These are phyloP conservation scores for Neodiprion pinetum DNA, from an alignment of 1,140 invertebrate genomes.

Conservation along the genomic window DNA sequence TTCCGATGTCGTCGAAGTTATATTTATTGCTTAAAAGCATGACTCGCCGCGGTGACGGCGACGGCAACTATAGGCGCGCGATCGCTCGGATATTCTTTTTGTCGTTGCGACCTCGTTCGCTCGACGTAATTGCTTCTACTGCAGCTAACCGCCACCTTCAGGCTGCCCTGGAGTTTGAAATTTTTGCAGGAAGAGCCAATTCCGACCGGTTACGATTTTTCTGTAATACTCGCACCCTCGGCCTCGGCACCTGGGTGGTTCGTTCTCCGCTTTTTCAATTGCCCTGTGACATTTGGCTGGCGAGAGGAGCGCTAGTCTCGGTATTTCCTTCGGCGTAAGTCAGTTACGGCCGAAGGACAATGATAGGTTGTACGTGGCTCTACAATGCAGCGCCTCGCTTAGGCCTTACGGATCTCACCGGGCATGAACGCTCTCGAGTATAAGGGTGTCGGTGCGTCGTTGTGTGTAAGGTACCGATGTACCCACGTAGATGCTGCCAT, in stretches of 20 bases:
- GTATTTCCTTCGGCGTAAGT: background rate
- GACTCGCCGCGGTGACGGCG: background rate
- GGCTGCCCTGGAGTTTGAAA: too few relatives aligned
- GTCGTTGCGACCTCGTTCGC: too few relatives aligned
- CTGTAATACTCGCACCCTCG: too few relatives aligned
- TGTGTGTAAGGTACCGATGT: too few relatives aligned
- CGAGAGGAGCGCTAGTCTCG: conserved; percentile 11
- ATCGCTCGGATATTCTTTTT: too few relatives aligned
- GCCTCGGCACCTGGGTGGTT: background rate
- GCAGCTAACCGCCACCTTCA: too few relatives aligned
- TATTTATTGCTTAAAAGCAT: conserved; percentile 5
- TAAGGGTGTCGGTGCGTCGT: too few relatives aligned
- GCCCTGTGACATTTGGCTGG: conserved; percentile 40
- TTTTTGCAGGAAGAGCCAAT: too few relatives aligned
- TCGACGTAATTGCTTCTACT: too few relatives aligned
- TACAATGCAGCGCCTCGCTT: conserved; percentile 53
- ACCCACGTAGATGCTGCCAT: too few relatives aligned
- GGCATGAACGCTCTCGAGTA: background rate
- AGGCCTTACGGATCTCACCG: conserved; percentile 25
- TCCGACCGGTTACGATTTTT: too few relatives aligned
- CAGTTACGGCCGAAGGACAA: conserved; percentile 42
- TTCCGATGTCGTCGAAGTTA: conserved; percentile 40
- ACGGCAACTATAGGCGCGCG: background rate
- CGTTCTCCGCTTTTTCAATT: background rate
- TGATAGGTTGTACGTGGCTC: conserved; percentile 59